Conservation (phyloP, 64 coral and sea anemone species). For the Actinia tenebrosa region DNA sequence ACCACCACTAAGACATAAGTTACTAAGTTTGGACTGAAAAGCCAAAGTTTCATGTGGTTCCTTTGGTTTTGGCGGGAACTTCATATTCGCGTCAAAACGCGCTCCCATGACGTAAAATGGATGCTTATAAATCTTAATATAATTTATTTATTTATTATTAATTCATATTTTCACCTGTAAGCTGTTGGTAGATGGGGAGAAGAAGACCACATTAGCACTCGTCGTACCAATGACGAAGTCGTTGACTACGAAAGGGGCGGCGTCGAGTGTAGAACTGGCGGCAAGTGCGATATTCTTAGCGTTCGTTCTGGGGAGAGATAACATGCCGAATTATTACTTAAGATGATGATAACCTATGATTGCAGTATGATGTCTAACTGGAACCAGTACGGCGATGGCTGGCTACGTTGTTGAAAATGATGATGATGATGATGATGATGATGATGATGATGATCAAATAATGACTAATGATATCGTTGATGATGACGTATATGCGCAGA, state of each 20-base stretch:
- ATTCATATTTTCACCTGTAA: slow-evolving; percentile 62
- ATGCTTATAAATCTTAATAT: neutral
- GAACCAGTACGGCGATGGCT: no score
- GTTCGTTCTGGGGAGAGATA: neutral
- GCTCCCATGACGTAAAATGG: neutral
- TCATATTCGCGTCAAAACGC: neutral
- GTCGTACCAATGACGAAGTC: slow-evolving; percentile 81
- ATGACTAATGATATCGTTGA: no score
- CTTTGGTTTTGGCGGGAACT: neutral
- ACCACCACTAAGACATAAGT: no score
- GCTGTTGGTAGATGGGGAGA: slow-evolving; percentile 37
- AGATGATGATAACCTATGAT: no score
- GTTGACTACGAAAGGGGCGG: slow-evolving; percentile 83
- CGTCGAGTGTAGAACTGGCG: slow-evolving; percentile 87
- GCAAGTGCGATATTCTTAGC: slow-evolving; percentile 15
- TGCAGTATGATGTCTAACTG: no score
- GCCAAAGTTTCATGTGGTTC: no score
- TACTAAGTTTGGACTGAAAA: no score
- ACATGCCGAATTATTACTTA: no score
- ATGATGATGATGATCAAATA: no score
- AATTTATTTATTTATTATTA: neutral
- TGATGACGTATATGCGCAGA: no score
- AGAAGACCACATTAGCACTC: slow-evolving; percentile 83
- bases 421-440: no score
- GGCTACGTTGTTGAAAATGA: neutral